Percentiles rank a stretch among this genome's conserved stretches.
phyloP scores from a whole-genome alignment of 2,888 invertebrate species.

The Criorhina ranunculi region DNA sequence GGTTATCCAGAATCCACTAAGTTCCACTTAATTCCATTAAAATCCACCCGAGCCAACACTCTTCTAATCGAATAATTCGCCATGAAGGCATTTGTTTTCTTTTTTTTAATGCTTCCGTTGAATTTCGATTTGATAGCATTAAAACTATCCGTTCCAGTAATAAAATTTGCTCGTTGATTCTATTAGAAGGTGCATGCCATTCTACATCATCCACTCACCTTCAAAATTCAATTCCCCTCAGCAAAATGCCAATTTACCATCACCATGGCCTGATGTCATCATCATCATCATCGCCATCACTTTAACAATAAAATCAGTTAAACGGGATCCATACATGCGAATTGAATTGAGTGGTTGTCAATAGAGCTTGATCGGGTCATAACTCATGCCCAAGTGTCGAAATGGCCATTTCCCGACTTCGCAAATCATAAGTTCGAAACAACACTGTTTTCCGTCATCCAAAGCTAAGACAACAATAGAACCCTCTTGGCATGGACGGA shows the following conservation, averaged over 20 bases:
- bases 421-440: conserved; percentile 6
- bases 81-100: too few relatives aligned
- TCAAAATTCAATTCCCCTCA: conserved; percentile 33
- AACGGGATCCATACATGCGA: conserved; percentile 11
- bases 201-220: conserved; percentile 6
- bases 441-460: conserved; percentile 35
- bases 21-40: too few relatives aligned
- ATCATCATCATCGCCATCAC: conserved; percentile 22
- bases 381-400: conserved; percentile 54
- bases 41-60: too few relatives aligned
- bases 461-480: conserved; percentile 40
- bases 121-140: too few relatives aligned
- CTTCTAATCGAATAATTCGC: too few relatives aligned
- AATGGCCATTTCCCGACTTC: neutral
- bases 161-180: neutral
- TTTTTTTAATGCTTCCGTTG: too few relatives aligned
- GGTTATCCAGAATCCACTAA: too few relatives aligned
- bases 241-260: conserved; percentile 16
- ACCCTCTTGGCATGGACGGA: neutral
- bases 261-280: conserved; percentile 49
- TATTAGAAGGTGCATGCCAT: neutral
- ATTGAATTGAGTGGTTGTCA: conserved; percentile 14
- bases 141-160: neutral
- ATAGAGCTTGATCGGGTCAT: neutral
- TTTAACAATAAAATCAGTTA: conserved; percentile 34